Conservation (phyloP, 2,888 invertebrate species). For the Ochropleura plecta region DNA sequence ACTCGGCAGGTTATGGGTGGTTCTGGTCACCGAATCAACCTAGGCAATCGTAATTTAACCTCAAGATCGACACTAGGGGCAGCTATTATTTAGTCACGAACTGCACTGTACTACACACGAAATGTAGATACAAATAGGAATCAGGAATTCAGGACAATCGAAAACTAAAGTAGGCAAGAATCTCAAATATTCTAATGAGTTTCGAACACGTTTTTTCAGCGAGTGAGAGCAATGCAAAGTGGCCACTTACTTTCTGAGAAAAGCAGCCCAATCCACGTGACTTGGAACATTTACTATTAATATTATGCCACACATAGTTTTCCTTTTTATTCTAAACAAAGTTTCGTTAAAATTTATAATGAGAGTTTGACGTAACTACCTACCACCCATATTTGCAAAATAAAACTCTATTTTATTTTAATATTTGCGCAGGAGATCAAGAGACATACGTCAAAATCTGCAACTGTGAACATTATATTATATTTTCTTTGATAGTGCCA, state of each 20-base stretch:
- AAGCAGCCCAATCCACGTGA: constrained; percentile 70
- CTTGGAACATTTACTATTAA: constrained; percentile 57
- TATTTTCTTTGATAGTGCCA: not conserved
- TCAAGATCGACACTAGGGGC: too few species aligned
- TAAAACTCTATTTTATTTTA: too few species aligned
- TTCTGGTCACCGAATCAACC: too few species aligned
- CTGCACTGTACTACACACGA: not conserved
- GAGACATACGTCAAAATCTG: not conserved
- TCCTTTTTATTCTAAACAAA: constrained; percentile 54
- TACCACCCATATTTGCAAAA: not conserved
- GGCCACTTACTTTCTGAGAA: constrained; percentile 66
- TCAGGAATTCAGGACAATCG: constrained; percentile 21
- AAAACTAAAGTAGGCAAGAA: constrained; percentile 39
- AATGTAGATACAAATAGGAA: not conserved
- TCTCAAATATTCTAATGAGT: constrained; percentile 66
- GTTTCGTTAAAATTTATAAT: constrained; percentile 53
- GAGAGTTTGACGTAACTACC: constrained; percentile 6
- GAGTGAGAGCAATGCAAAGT: constrained; percentile 68
- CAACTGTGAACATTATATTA: not conserved
- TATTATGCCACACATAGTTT: constrained; percentile 55
- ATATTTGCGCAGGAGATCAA: not conserved
- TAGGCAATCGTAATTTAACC: too few species aligned
- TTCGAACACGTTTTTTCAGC: constrained; percentile 70
- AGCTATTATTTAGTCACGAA: too few species aligned
- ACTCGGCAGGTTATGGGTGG: too few species aligned